phyloP scores from a whole-genome alignment of 2,113 vertebrate species.

The Rhinolophus ferrumequinum region DNA sequence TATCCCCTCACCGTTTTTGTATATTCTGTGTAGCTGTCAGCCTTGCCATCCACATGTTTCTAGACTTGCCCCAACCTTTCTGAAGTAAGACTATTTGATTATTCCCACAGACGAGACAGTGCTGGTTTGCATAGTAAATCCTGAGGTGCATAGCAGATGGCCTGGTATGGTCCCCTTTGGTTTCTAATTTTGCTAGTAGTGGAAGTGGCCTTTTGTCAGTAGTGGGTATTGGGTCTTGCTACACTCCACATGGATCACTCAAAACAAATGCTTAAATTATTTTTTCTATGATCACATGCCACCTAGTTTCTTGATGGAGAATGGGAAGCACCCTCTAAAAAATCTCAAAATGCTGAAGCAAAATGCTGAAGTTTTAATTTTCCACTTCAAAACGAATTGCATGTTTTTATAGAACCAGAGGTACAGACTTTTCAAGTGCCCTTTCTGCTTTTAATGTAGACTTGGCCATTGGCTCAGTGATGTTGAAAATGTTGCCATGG shows the following conservation, averaged over 20 bases:
- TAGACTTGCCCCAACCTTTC: slow-evolving; percentile 33
- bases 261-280: neutral
- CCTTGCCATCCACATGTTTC: slow-evolving; percentile 2
- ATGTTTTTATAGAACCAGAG: slow-evolving; percentile 25
- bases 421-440: neutral
- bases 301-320: neutral
- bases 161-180: slow-evolving; percentile 2
- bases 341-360: neutral
- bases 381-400: slow-evolving; percentile 39
- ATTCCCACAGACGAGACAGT: neutral
- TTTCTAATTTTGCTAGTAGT: slow-evolving; percentile 47
- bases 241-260: neutral
- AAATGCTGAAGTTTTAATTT: slow-evolving; percentile 34
- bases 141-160: slow-evolving; percentile 24
- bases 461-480: slow-evolving; percentile 12
- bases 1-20: neutral
- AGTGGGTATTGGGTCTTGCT: neutral
- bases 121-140: slow-evolving; percentile 55
- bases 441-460: slow-evolving; percentile 39
- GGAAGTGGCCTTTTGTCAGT: neutral
- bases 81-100: slow-evolving; percentile 24
- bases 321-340: neutral
- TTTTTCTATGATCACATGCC: neutral
- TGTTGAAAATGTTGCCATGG: slow-evolving; percentile 36
- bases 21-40: neutral